A percentile compares a stretch with the other conserved stretches of the same genome.
These are phyloP conservation scores for Sycophila texana DNA, from an alignment of 2,888 invertebrate genomes.

Conservation along the genomic window DNA sequence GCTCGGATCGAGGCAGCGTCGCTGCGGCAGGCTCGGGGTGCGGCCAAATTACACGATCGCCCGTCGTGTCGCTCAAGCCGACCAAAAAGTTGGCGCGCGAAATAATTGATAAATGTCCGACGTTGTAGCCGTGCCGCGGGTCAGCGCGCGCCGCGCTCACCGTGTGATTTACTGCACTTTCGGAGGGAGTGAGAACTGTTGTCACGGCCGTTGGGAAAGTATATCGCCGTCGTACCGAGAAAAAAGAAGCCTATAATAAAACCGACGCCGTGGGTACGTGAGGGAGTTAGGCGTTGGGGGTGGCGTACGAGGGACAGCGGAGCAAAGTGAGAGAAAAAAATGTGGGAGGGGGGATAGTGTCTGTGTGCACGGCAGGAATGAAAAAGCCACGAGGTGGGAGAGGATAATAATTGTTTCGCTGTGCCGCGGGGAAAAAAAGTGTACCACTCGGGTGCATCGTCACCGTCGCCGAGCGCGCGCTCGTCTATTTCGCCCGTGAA, in stretches of 20 bases:
- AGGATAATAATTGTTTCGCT: conserved; percentile 58
- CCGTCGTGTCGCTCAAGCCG: conserved; percentile 62
- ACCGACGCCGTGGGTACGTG: conserved; percentile 38
- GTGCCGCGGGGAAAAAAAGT: conserved; percentile 51
- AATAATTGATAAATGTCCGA: conserved; percentile 71
- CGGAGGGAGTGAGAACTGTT: conserved; percentile 68
- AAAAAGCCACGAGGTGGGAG: conserved; percentile 47
- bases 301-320: neutral
- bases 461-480: neutral
- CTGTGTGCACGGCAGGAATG: conserved; percentile 18
- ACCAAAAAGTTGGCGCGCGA: conserved; percentile 66
- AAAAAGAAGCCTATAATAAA: conserved; percentile 49
- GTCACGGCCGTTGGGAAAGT: conserved; percentile 62
- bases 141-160: conserved; percentile 8
- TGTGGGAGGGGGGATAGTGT: too few relatives aligned
- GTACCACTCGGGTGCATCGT: neutral
- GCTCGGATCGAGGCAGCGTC: too few relatives aligned
- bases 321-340: conserved; percentile 10
- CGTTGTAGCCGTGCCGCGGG: neutral
- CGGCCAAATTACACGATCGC: conserved; percentile 67
- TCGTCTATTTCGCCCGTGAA: conserved; percentile 27
- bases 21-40: neutral
- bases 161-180: conserved; percentile 65
- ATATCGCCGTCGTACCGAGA: conserved; percentile 26
- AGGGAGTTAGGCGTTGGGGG: neutral